Base-by-base conservation (phyloP, 1,140 invertebrate species). In the Drosophila subpulchrella region DNA sequence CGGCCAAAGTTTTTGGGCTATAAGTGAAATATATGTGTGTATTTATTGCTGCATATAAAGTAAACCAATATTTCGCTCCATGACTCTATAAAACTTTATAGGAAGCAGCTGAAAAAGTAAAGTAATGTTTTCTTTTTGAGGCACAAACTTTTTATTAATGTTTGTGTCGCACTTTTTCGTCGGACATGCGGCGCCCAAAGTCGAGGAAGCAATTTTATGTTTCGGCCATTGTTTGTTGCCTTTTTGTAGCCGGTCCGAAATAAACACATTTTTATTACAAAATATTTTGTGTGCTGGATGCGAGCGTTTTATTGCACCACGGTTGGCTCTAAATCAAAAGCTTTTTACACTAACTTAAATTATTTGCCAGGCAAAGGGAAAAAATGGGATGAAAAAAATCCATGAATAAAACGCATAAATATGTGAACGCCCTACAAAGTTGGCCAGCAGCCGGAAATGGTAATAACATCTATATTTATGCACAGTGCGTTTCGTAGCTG, bases 31-130 rank as follows among this genome's bases (percentile, higher is more conserved):
- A 50, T 58, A 54, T 34, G 5, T 27, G 20, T 20, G 13, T 47
- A 57, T 75, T 66, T 77, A 78, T 75, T 78, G 63, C 70, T 66
- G 66, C 74, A 53, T 66, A 62, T 78, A 81, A 70, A 58, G 50
- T 58, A 62, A 59, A 24, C 56, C 61, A 62, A 71, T 42, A 71
- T 62, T 65, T 20, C 46, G 51, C 65, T 53, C 48, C 48, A 32
- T 32, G 48, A 55, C 62, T 66, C 48, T 17, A 68, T 56, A 48
- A 42, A 56, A 68, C 12, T 65, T 46, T 66, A 61, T 72, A 17
- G 44, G 8, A 73, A 50, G 20, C 20, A 58, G 27, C 36, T 44
- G n/a, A 54, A 36, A 80, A 68, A 50, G 24, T 12, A 46, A 51
- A 30, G 36, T 50, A 15, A 53, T 42, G 7, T 7, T 10, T 62